phyloP scores from a whole-genome alignment of 1,140 invertebrate genomes.

The Lepeophtheirus salmonis region DNA sequence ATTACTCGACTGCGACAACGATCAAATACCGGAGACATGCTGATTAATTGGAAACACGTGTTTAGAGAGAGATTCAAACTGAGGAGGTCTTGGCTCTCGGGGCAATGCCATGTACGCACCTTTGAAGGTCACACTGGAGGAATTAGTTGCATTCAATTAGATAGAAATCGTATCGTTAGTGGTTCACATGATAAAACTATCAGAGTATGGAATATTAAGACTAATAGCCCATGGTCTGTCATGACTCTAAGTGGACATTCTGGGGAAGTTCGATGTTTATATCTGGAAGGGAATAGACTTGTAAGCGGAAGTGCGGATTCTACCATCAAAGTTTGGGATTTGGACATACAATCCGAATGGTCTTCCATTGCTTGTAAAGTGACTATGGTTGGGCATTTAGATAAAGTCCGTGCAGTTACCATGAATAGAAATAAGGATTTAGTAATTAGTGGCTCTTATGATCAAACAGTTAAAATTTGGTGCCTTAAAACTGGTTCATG shows the following conservation, averaged over 20 bases:
- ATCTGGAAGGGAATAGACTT: conserved; percentile 33
- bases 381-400: conserved; percentile 34
- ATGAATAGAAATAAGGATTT: conserved; percentile 29
- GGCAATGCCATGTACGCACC: conserved; percentile 29
- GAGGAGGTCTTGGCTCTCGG: conserved; percentile 26
- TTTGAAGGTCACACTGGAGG: conserved; percentile 35
- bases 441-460: conserved; percentile 29
- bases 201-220: conserved; percentile 29
- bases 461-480: conserved; percentile 27
- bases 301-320: conserved; percentile 33
- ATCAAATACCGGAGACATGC: neutral
- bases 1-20: neutral
- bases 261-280: conserved; percentile 34
- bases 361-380: conserved; percentile 37
- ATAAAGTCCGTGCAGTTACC: conserved; percentile 28
- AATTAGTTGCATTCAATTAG: conserved; percentile 36
- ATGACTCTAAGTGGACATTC: conserved; percentile 37
- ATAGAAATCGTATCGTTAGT: conserved; percentile 34
- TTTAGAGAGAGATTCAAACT: conserved; percentile 26
- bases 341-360: conserved; percentile 34
- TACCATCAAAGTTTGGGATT: conserved; percentile 37
- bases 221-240: conserved; percentile 36
- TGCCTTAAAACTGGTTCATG: conserved; percentile 26
- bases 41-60: conserved; percentile 22
- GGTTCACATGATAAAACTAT: conserved; percentile 37